These are phyloP conservation scores for Litoditis marina DNA, from an alignment of 2,888 invertebrate species.

Conservation along the genomic window DNA sequence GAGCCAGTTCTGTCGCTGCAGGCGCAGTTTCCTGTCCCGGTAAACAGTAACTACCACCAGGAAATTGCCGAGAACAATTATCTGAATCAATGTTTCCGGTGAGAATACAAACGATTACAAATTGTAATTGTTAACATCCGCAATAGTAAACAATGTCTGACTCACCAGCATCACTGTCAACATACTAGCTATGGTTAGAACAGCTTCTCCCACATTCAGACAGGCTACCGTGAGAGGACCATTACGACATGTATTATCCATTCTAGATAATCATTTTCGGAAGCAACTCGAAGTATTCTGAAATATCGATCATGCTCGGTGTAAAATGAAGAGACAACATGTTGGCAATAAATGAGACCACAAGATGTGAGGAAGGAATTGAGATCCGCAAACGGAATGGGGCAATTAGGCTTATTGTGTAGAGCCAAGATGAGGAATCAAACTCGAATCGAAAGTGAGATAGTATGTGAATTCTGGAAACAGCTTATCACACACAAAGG, in stretches of 20 bases:
- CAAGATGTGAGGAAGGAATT: no score
- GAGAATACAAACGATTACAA: not conserved
- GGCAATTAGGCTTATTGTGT: no score
- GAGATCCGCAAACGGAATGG: no score
- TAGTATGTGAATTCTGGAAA: no score
- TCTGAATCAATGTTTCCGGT: constrained; percentile 28
- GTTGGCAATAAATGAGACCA: no score
- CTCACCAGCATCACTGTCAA: constrained; percentile 58
- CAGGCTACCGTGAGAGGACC: constrained; percentile 38
- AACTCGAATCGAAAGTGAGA: no score
- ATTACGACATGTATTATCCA: constrained; percentile 30
- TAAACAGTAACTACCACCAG: constrained; percentile 60
- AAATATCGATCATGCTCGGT: no score
- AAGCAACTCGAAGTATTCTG: no score
- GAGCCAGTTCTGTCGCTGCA: constrained; percentile 65
- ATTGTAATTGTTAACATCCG: not conserved
- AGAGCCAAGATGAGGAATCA: no score
- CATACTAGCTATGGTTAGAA: constrained; percentile 57
- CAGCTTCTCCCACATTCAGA: constrained; percentile 42
- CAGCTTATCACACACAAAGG: no score
- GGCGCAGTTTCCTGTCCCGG: constrained; percentile 57
- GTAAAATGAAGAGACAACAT: no score
- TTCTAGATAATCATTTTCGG: no score
- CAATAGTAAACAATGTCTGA: not conserved
- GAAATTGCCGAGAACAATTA: constrained; percentile 59